phyloP scores from a whole-genome alignment of 2,888 invertebrate species.

The Drepanosiphum platanoidis region DNA sequence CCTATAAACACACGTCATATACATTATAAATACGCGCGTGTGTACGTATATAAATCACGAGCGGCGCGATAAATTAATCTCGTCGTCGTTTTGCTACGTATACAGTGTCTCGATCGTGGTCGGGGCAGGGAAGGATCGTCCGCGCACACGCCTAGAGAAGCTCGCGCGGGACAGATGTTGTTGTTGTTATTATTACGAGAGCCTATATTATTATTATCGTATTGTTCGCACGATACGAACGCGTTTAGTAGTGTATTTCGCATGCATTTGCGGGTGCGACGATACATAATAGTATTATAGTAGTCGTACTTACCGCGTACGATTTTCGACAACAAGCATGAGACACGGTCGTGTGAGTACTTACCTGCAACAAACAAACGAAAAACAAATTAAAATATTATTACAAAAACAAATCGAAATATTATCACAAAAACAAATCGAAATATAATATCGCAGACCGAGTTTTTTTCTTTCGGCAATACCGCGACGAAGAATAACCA shows the following conservation, averaged over 20 bases:
- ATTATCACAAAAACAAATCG: not conserved
- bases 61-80: not conserved
- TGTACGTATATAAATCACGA: not conserved
- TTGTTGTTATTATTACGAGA: no score
- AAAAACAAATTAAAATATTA: conserved; percentile 11
- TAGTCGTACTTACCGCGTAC: not conserved
- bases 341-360: conserved; percentile 13
- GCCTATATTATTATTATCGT: no score
- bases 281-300: not conserved
- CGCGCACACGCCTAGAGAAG: no score
- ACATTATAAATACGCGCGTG: not conserved
- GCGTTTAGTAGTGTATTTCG: not conserved
- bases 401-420: not conserved
- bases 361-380: conserved; percentile 48
- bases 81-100: not conserved
- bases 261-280: not conserved
- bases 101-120: not conserved
- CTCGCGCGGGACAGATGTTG: no score
- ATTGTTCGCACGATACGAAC: no score
- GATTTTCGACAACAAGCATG: no score
- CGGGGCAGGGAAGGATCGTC: no score
- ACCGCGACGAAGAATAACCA: no score
- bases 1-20: no score
- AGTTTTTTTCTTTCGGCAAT: no score
- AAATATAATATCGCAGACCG: no score